Percentiles rank a stretch among this genome's conserved stretches.
phyloP scores from a whole-genome alignment of 2,888 invertebrate species.

The Drosophila kanekoi region DNA sequence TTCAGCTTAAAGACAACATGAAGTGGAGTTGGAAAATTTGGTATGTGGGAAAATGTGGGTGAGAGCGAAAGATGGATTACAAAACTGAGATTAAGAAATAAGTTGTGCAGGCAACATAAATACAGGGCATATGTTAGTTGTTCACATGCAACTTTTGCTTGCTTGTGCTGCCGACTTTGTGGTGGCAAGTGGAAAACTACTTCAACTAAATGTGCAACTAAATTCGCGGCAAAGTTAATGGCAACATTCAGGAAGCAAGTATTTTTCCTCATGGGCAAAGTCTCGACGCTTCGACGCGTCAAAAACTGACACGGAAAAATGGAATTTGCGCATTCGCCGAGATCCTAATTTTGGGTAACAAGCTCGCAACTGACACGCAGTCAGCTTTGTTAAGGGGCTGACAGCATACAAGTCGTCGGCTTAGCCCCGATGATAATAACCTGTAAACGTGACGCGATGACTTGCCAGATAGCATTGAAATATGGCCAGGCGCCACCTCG shows the following conservation, averaged over 20 bases:
- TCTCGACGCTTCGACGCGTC: slow-evolving; percentile 39
- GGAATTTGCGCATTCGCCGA: slow-evolving; percentile 39
- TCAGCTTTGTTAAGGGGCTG: slow-evolving; percentile 12
- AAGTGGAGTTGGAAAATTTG: too few relatives aligned
- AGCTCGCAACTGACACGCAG: slow-evolving; percentile 16
- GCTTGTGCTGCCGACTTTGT: neutral
- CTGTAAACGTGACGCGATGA: slow-evolving; percentile 68
- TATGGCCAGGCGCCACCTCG: slow-evolving; percentile 28
- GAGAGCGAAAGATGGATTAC: too few relatives aligned
- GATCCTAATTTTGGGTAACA: slow-evolving; percentile 50
- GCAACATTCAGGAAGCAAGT: slow-evolving; percentile 6
- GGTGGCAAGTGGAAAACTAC: slow-evolving; percentile 24
- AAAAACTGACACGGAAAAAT: slow-evolving; percentile 67
- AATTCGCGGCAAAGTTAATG: slow-evolving; percentile 24
- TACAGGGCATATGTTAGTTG: slow-evolving; percentile 1
- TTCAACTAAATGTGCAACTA: slow-evolving; percentile 34
- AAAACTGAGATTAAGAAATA: too few relatives aligned
- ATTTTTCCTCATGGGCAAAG: slow-evolving; percentile 14
- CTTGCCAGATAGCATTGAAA: slow-evolving; percentile 64
- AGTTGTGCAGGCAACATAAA: neutral
- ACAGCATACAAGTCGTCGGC: slow-evolving; percentile 11
- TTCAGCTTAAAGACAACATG: too few relatives aligned
- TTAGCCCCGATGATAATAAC: slow-evolving; percentile 60
- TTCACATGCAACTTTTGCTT: neutral
- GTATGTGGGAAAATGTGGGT: too few relatives aligned